These are phyloP conservation scores for Forbesichthys agassizii DNA, from an alignment of 2,113 vertebrate species.

Conservation along the genomic window DNA sequence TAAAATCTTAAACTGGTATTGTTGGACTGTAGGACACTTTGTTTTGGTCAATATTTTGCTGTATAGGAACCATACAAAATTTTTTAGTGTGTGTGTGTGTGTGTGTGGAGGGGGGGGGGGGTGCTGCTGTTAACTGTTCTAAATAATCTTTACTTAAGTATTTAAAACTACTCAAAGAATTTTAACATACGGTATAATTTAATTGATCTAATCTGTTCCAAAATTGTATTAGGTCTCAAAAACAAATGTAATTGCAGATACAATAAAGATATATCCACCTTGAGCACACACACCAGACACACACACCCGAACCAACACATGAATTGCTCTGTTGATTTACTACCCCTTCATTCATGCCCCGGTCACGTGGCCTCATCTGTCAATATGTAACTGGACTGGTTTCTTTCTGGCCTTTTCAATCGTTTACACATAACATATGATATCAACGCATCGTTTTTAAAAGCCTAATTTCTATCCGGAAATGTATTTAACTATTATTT, in stretches of 20 bases:
- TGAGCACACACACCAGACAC: neutral
- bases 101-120: too few relatives aligned
- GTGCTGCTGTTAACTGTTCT: too few relatives aligned
- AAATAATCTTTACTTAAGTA: too few relatives aligned
- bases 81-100: too few relatives aligned
- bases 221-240: neutral
- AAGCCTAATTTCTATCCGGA: neutral
- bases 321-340: conserved; percentile 43
- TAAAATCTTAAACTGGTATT: too few relatives aligned
- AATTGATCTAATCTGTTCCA: neutral
- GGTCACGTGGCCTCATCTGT: conserved; percentile 57
- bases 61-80: too few relatives aligned
- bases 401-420: conserved; percentile 32
- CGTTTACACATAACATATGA: conserved; percentile 13
- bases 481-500: neutral
- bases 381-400: conserved; percentile 64
- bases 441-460: too few relatives aligned
- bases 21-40: too few relatives aligned
- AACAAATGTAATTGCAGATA: conserved; percentile 2
- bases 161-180: too few relatives aligned
- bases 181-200: too few relatives aligned
- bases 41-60: too few relatives aligned
- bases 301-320: neutral
- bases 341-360: conserved; percentile 57
- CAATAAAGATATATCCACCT: conserved; percentile 12